Evolutionary conservation across 92 coral and sea anemone species (phyloP), one percentile per base, ranked within the genome.

Genomic region (Palythoa caribaeorum): DNA sequence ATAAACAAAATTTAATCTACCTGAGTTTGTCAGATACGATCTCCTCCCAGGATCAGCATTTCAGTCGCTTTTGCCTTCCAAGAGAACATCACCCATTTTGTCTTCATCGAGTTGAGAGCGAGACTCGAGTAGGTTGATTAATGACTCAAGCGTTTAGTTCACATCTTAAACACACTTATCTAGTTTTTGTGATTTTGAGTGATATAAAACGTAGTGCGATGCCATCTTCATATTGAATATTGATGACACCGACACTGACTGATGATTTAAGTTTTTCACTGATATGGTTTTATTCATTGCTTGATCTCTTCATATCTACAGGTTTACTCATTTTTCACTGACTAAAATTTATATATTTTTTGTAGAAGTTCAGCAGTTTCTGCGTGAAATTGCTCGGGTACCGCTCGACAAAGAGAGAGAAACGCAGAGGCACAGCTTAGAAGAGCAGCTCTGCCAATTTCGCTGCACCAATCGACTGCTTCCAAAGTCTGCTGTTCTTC

Each of bases 321-420:
- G n/a, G 10, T 15, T 72, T 48, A 13, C 2, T 50, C 3, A 65
- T 53, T 65, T 66, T 48, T 19, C 59, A 28, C 44, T 44, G n/a
- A 44, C 5, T 44, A 2, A 44, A 44, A 3, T 44, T 44, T 44
- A 44, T 44, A 44, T 44, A 44, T 44, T 44, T 2, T 44, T 44
- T 44, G 50, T 3, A 81, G 86, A 81, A 47, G 86, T 81, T 66
- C 76, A 68, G 73, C 76, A 81, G 50, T 81, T 81, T 71, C 75
- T 81, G 37, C 60, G 21, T 81, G 86, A 81, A 21, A 66, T 81
- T 21, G 17, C 86, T 28, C 71, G 47, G 71, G 38, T 81, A 68
- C 86, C 86, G 48, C 86, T 81, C 19, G 86, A 66, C 74, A 81
- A 65, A 81, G 86, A 65, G 10, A 68, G 71, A 52, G 86, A 81